Percentiles rank a stretch among this genome's conserved stretches.
phyloP scores from a whole-genome alignment of 1,140 invertebrate genomes.

The Eriosoma lanigerum region DNA sequence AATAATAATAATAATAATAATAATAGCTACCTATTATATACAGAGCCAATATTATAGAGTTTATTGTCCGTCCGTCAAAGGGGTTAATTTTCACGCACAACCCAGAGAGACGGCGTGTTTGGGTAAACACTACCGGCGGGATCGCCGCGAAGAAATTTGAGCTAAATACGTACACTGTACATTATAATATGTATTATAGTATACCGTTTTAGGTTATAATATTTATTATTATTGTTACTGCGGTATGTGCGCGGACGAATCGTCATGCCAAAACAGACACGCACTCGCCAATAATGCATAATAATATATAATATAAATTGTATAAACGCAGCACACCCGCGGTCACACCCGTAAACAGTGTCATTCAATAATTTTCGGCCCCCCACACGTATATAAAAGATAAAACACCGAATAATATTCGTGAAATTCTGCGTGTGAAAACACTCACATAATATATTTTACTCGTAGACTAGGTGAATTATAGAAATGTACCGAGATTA shows the following conservation, averaged over 20 bases:
- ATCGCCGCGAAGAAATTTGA: background rate
- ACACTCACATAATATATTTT: background rate
- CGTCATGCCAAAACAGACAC: constrained; percentile 42
- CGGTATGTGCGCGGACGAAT: background rate
- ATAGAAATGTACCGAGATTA: too few relatives aligned
- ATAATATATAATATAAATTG: background rate
- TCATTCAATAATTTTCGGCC: constrained; percentile 10
- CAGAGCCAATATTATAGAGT: background rate
- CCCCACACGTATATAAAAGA: background rate
- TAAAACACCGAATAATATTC: background rate
- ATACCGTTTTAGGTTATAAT: background rate
- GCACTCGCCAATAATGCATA: background rate
- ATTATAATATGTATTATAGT: background rate
- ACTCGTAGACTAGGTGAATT: too few relatives aligned
- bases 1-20: background rate
- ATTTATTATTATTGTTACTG: background rate
- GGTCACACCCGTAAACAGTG: constrained; percentile 37
- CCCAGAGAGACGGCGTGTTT: constrained; percentile 6
- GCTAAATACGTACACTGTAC: background rate
- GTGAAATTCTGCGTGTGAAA: constrained; percentile 2
- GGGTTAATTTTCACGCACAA: constrained; percentile 44
- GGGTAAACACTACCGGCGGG: constrained; percentile 22
- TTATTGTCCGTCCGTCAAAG: constrained; percentile 31
- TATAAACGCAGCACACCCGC: constrained; percentile 13
- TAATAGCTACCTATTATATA: background rate